phyloP scores from a whole-genome alignment of 2,797 vertebrate genomes.

The Rhodeus uyekii region DNA sequence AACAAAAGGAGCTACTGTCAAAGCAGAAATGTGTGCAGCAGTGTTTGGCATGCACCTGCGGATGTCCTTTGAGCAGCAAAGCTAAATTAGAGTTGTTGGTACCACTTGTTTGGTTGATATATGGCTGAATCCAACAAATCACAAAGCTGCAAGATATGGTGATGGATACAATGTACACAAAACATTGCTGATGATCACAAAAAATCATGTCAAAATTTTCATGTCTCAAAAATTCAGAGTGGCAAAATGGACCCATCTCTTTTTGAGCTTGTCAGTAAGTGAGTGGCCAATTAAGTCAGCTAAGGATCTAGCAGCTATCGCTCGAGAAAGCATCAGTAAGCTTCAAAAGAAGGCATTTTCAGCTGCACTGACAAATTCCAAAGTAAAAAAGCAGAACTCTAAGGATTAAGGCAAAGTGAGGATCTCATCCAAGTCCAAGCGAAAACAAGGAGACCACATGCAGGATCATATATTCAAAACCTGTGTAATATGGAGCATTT shows the following conservation, averaged over 20 bases:
- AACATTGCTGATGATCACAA: conserved; percentile 25
- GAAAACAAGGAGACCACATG: background rate
- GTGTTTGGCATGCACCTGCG: conserved; percentile 17
- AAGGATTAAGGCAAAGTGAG: background rate
- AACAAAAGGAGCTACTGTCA: conserved; percentile 32
- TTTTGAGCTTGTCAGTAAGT: background rate
- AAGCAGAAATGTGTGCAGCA: conserved; percentile 49
- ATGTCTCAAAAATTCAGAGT: conserved; percentile 25
- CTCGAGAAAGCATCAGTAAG: conserved; percentile 27
- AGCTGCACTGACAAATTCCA: background rate
- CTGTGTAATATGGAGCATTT: no score
- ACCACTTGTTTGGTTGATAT: conserved; percentile 18
- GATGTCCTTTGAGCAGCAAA: conserved; percentile 37
- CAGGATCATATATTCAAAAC: no score
- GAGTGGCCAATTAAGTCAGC: background rate
- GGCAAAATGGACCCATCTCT: conserved; percentile 11
- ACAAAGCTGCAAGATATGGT: conserved; percentile 16
- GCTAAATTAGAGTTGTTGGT: background rate
- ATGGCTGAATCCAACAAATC: conserved; percentile 33
- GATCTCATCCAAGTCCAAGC: background rate
- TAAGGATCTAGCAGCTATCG: background rate
- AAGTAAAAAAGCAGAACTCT: background rate
- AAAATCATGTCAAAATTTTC: no score
- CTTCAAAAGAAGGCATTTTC: conserved; percentile 41
- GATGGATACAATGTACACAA: conserved; percentile 40